Conservation (phyloP, 1,140 invertebrate genomes). For the Cyrtorhinus lividipennis region DNA sequence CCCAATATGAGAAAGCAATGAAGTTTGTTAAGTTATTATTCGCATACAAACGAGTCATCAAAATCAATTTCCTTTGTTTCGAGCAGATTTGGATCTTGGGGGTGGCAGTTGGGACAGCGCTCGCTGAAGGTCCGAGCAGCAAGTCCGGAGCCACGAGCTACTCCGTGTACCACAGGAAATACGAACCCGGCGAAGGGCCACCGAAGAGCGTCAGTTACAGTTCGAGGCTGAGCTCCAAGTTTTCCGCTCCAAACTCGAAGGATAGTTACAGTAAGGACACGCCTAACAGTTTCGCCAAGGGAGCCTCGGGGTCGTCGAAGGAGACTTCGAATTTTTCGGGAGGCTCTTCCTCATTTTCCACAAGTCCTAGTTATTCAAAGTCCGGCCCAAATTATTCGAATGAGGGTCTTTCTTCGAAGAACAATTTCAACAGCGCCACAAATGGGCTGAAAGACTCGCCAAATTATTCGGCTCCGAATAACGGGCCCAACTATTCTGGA, state of each 20-base stretch:
- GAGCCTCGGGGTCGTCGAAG: background rate
- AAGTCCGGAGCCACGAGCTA: background rate
- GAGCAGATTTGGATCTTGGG: too few species aligned
- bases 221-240: background rate
- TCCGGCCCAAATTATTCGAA: background rate
- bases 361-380: background rate
- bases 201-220: background rate
- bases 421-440: background rate
- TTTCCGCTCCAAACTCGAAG: background rate
- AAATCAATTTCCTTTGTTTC: too few species aligned
- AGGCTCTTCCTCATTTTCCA: background rate
- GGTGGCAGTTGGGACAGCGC: too few species aligned
- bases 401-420: background rate
- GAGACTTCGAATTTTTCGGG: background rate
- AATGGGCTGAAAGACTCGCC: background rate
- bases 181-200: background rate
- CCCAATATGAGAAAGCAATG: too few species aligned
- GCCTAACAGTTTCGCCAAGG: background rate
- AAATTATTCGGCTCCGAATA: background rate
- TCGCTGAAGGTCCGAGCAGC: background rate
- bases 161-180: slow-evolving; percentile 4
- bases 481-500: background rate
- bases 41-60: too few species aligned
- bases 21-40: too few species aligned
- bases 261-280: background rate